These are phyloP conservation scores for Chalcis sispes DNA, from an alignment of 2,888 invertebrate species.

Conservation along the genomic window DNA sequence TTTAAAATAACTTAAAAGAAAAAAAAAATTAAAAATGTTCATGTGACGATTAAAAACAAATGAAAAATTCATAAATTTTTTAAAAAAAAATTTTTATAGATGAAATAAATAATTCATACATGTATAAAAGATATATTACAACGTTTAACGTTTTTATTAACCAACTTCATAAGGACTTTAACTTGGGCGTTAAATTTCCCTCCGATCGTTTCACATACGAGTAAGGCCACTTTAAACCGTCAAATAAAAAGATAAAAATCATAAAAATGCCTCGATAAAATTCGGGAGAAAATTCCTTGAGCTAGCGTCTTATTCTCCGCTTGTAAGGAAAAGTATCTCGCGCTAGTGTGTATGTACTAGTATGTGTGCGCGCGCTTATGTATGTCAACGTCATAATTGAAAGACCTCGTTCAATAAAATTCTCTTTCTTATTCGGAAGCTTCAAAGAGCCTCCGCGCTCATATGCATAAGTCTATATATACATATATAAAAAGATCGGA, in stretches of 20 bases:
- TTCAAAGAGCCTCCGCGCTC: neutral
- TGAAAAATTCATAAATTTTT: no score
- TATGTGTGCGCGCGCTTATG: neutral
- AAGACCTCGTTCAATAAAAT: slow-evolving; percentile 40
- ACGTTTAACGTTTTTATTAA: no score
- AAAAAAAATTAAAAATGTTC: no score
- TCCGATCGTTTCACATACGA: slow-evolving; percentile 20
- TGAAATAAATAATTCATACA: no score
- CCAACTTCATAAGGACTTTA: neutral
- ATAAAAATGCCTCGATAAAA: slow-evolving; percentile 36
- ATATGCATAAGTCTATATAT: neutral
- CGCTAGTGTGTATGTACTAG: neutral
- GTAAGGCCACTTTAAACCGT: slow-evolving; percentile 13
- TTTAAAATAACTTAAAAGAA: no score
- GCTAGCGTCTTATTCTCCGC: no score
- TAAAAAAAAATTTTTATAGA: no score
- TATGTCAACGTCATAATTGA: slow-evolving; percentile 46
- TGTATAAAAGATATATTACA: no score
- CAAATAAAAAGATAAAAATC: slow-evolving; percentile 20
- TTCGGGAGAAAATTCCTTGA: no score
- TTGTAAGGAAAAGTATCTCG: slow-evolving; percentile 21
- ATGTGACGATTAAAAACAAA: no score
- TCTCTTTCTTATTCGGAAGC: slow-evolving; percentile 35
- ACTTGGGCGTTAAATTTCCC: slow-evolving; percentile 1
- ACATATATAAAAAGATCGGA: slow-evolving; percentile 23